Conservation (phyloP, 2,797 vertebrate species). For the Anableps anableps region DNA sequence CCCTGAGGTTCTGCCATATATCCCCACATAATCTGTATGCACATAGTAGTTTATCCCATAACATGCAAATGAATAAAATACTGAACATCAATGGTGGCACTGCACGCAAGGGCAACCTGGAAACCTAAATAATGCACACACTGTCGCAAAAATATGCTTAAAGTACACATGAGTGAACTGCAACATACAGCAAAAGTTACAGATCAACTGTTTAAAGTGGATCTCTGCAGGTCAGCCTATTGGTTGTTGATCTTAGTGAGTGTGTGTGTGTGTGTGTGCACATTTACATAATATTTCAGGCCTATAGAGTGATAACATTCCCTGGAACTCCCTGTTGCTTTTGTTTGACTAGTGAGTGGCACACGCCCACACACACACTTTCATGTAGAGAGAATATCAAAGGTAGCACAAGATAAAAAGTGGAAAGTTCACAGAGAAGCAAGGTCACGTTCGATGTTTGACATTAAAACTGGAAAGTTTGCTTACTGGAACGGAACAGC, state of each 20-base stretch:
- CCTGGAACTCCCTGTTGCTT: slow-evolving; percentile 66
- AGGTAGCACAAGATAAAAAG: slow-evolving; percentile 73
- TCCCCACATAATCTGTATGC: slow-evolving; percentile 15
- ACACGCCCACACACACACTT: slow-evolving; percentile 6
- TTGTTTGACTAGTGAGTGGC: slow-evolving; percentile 56
- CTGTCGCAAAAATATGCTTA: neutral
- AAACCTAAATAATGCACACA: neutral
- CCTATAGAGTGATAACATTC: slow-evolving; percentile 69
- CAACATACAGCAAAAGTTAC: neutral
- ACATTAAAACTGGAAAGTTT: slow-evolving; percentile 47
- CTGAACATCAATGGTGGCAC: neutral
- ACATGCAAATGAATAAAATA: slow-evolving; percentile 30
- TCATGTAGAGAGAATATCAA: slow-evolving; percentile 66
- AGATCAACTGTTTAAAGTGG: slow-evolving; percentile 25
- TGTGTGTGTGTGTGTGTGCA: slow-evolving; percentile 17
- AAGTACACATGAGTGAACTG: neutral
- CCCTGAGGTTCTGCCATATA: slow-evolving; percentile 23
- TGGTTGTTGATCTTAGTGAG: slow-evolving; percentile 37
- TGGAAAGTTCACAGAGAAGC: slow-evolving; percentile 75
- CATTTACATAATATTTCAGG: slow-evolving; percentile 77
- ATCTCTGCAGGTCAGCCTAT: slow-evolving; percentile 31
- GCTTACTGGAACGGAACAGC: slow-evolving; percentile 50
- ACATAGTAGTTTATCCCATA: slow-evolving; percentile 5
- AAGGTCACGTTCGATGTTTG: slow-evolving; percentile 73
- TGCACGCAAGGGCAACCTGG: neutral